Evolutionary conservation across 2,113 vertebrate species (phyloP).

Genomic region (Clarias batrachus): DNA sequence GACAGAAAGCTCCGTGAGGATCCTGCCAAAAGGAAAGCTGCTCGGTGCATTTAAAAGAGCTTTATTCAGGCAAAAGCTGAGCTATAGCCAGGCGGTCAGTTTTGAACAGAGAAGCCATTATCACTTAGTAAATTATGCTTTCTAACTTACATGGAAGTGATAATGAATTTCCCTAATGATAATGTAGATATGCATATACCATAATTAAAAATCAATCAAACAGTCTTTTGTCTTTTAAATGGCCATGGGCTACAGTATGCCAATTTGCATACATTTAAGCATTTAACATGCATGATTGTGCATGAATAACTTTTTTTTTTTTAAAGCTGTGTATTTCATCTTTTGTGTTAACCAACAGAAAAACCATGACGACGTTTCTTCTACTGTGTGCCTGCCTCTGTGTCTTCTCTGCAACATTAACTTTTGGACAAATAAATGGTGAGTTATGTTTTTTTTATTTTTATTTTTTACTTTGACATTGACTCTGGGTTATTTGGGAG

Average conservation of each 20-base stretch:
- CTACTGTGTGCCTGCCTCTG: conserved; percentile 82
- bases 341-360: conserved; percentile 71
- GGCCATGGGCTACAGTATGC: conserved; percentile 41
- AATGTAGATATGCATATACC: neutral
- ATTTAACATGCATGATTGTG: conserved; percentile 7
- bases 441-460: conserved; percentile 41
- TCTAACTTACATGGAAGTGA: conserved; percentile 10
- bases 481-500: neutral
- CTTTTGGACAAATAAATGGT: conserved; percentile 74
- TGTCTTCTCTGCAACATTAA: conserved; percentile 71
- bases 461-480: neutral
- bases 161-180: neutral
- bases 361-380: conserved; percentile 88
- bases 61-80: conserved; percentile 49
- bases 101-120: conserved; percentile 38
- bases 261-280: neutral
- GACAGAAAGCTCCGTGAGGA: conserved; percentile 45
- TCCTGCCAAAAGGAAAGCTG: conserved; percentile 48
- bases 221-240: conserved; percentile 56
- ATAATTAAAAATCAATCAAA: conserved; percentile 31
- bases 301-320: neutral
- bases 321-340: neutral
- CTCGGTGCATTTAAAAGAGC: conserved; percentile 53
- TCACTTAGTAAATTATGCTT: conserved; percentile 8
- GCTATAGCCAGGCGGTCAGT: conserved; percentile 36